phyloP scores from a whole-genome alignment of 2,888 invertebrate genomes.

The Xanthia togata region DNA sequence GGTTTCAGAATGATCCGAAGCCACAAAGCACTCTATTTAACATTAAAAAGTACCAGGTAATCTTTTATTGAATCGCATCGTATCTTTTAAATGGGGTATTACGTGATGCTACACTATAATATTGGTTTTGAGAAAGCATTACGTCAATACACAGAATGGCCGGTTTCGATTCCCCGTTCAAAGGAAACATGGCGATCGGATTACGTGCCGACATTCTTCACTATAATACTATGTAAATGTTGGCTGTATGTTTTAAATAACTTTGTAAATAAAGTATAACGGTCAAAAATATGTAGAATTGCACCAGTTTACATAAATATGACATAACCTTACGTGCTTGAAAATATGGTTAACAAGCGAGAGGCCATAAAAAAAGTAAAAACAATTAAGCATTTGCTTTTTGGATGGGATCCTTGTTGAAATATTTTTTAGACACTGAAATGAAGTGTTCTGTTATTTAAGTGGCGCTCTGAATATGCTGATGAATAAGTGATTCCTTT shows the following conservation, averaged over 20 bases:
- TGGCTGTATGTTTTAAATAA: slow-evolving; percentile 11
- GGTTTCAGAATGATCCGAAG: background rate
- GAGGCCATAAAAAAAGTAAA: too few species aligned
- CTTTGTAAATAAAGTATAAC: slow-evolving; percentile 28
- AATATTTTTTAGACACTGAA: background rate
- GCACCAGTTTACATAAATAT: background rate
- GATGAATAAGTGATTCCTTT: background rate
- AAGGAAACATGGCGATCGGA: slow-evolving; percentile 79
- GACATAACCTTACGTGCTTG: background rate
- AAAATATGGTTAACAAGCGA: too few species aligned
- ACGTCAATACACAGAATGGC: slow-evolving; percentile 78
- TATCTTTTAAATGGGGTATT: slow-evolving; percentile 63
- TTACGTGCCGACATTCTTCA: slow-evolving; percentile 79
- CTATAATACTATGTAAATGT: slow-evolving; percentile 71
- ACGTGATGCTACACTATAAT: slow-evolving; percentile 65
- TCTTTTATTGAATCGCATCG: slow-evolving; percentile 36
- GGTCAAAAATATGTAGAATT: background rate
- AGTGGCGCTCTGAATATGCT: too few species aligned
- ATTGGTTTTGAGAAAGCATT: slow-evolving; percentile 85
- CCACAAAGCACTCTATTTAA: background rate
- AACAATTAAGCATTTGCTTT: background rate
- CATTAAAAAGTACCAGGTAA: slow-evolving; percentile 33
- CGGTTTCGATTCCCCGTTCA: slow-evolving; percentile 78
- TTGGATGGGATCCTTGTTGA: background rate
- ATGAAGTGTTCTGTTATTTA: background rate